Base-by-base conservation (phyloP, 1,140 invertebrate species). In the Amyelois transitella region DNA sequence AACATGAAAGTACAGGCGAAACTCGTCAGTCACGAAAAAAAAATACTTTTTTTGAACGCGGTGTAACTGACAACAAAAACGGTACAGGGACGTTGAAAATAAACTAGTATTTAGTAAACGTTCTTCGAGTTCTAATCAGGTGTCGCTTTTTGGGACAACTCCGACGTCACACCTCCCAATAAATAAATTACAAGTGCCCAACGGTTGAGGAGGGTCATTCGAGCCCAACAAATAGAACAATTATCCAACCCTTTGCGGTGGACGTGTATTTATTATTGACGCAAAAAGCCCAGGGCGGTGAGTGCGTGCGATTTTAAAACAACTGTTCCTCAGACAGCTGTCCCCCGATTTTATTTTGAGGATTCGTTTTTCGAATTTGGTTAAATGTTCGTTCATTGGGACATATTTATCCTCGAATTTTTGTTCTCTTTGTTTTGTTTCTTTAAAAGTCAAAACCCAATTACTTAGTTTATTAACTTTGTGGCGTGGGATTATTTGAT, bases 181-280 rank as follows among this genome's bases (percentile, higher is more conserved):
- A 72, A 76, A 76, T 74, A 76, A 74, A 72, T 71, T 66, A 72
- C 52, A 20, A 55, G 38, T 58, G 22, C 24, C 56, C 65, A 66
- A 48, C 43, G 28, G 28, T 51, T 28, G 18, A 20, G 12, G 57
- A 69, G 66, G 70, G 64, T 73, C 47, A 53, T 72, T 72, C 66
- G 52, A 43, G 38, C 47, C 58, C 60, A 58, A 69, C 70, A 76
- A 75, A 77, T 75, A 75, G 69, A 73, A 80, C 72, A 80, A 79
- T 77, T 79, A 79, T 75, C 66, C 65, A 69, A 53, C 69, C 73
- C 61, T 65, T 72, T 73, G 68, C 62, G 68, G 68, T 64, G 52
- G 59, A 62, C 63, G 47, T 53, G 62, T 74, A 73, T 77, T 65
- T 73, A 77, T 79, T 73, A 77, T 77, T 79, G 66, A 77, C 63